Evolutionary conservation across 2,113 vertebrate species (phyloP).

Genomic region (Ictalurus furcatus): DNA sequence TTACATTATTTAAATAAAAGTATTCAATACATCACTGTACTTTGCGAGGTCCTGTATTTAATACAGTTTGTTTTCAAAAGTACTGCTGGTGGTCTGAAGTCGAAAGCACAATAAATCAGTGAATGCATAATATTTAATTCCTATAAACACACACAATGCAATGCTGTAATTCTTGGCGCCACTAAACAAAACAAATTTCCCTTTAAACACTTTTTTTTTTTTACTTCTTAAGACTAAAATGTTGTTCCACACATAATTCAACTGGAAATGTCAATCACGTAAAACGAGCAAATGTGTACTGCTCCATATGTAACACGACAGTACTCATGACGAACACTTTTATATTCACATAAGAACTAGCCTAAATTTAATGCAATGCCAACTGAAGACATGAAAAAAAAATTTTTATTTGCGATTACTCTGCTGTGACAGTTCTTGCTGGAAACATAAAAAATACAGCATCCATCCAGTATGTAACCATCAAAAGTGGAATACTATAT

Average conservation of each 20-base stretch:
- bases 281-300: constrained; percentile 80
- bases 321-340: constrained; percentile 70
- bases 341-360: constrained; percentile 72
- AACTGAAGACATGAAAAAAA: constrained; percentile 72
- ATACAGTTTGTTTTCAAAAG: constrained; percentile 72
- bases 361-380: constrained; percentile 81
- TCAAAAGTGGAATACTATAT: constrained; percentile 64
- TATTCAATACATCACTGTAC: constrained; percentile 79
- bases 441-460: constrained; percentile 79
- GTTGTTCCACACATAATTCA: constrained; percentile 74
- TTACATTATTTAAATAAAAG: constrained; percentile 84
- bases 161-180: constrained; percentile 78
- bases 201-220: constrained; percentile 47
- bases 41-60: constrained; percentile 71
- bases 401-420: constrained; percentile 75
- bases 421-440: constrained; percentile 77
- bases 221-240: constrained; percentile 65
- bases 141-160: constrained; percentile 80
- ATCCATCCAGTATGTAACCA: constrained; percentile 65
- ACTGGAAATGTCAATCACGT: constrained; percentile 77
- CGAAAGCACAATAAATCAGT: constrained; percentile 80
- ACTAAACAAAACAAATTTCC: constrained; percentile 60
- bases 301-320: constrained; percentile 79
- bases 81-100: constrained; percentile 82
- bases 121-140: constrained; percentile 80